Percentiles rank a stretch among this genome's conserved stretches.
Evolutionary conservation across 2,888 invertebrate species (phyloP).

Genomic region (Acrocera orbiculus): DNA sequence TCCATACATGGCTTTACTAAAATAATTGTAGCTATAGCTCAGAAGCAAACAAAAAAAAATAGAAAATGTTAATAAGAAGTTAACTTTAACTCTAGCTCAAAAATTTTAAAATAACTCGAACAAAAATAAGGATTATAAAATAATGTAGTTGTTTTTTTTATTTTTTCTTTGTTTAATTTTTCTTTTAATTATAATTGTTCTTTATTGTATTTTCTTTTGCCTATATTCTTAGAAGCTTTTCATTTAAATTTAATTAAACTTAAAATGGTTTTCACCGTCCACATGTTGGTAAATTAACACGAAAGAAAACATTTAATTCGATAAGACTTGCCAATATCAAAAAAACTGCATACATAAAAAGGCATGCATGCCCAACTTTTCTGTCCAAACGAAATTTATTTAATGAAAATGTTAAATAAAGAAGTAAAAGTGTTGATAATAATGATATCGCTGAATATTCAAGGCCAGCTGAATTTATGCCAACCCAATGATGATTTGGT

Average conservation of each 20-base stretch:
- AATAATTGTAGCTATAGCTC: too few relatives aligned
- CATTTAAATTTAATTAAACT: constrained; percentile 5
- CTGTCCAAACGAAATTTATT: constrained; percentile 77
- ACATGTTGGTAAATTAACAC: constrained; percentile 76
- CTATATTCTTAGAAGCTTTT: background rate
- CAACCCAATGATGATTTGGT: constrained; percentile 61
- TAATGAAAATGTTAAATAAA: constrained; percentile 67
- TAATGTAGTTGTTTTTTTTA: too few relatives aligned
- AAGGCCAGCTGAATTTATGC: constrained; percentile 78
- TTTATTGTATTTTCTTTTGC: too few relatives aligned
- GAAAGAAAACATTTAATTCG: constrained; percentile 85
- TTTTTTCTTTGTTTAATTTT: too few relatives aligned
- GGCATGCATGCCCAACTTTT: constrained; percentile 66
- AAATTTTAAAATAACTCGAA: too few relatives aligned
- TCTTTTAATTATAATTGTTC: too few relatives aligned
- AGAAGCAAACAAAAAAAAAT: too few relatives aligned
- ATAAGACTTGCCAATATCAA: constrained; percentile 75
- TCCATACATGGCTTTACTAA: too few relatives aligned
- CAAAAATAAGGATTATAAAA: too few relatives aligned
- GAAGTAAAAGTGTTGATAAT: constrained; percentile 64
- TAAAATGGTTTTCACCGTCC: constrained; percentile 31
- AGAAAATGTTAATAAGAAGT: too few relatives aligned
- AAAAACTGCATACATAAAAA: constrained; percentile 75
- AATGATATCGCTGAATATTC: constrained; percentile 82
- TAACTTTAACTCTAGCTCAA: too few relatives aligned